These are phyloP conservation scores for Zaprionus taronus DNA, from an alignment of 1,140 invertebrate species.

Conservation along the genomic window DNA sequence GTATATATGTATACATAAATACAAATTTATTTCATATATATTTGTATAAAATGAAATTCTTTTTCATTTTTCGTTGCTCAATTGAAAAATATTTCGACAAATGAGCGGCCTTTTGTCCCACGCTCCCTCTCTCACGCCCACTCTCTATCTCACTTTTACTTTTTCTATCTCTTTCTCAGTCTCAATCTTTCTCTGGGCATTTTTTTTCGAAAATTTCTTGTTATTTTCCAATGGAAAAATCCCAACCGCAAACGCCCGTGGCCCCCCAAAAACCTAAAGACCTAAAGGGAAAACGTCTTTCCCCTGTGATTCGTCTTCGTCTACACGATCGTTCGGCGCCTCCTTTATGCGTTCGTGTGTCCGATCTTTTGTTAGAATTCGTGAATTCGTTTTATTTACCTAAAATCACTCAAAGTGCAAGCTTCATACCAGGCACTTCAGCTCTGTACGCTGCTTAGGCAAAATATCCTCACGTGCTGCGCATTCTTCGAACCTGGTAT, in stretches of 20 bases:
- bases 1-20: slow-evolving; percentile 15
- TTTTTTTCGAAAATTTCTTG: background rate
- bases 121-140: background rate
- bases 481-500: slow-evolving; percentile 13
- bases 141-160: background rate
- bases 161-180: background rate
- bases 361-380: background rate
- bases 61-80: slow-evolving; percentile 11
- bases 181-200: background rate
- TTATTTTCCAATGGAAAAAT: slow-evolving; percentile 38
- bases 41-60: slow-evolving; percentile 12
- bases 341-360: slow-evolving; percentile 2
- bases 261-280: background rate
- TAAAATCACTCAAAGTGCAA: slow-evolving; percentile 18
- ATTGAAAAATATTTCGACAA: slow-evolving; percentile 22
- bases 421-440: slow-evolving; percentile 11
- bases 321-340: background rate
- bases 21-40: background rate
- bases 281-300: slow-evolving; percentile 5
- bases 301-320: background rate
- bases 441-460: slow-evolving; percentile 5
- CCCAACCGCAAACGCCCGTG: slow-evolving; percentile 11
- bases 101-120: background rate
- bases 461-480: slow-evolving; percentile 39
- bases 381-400: slow-evolving; percentile 21